Evolutionary conservation across 2,113 vertebrate genomes (phyloP).

Genomic region (Corythornis cristatus): DNA sequence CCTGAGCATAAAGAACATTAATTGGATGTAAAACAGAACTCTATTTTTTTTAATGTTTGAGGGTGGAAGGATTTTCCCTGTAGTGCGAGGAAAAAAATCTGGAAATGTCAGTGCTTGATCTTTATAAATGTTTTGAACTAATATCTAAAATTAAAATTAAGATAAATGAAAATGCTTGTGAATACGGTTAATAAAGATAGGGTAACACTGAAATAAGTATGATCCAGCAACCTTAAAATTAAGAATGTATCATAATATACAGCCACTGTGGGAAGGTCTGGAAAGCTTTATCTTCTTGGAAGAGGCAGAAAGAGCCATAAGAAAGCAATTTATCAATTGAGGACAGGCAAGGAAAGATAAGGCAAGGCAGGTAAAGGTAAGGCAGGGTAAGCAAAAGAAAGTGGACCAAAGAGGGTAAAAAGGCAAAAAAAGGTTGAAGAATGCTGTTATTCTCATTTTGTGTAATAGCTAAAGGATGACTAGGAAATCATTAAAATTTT

Average conservation of each 20-base stretch:
- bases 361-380: not conserved
- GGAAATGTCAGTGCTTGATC: slow-evolving; percentile 12
- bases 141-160: slow-evolving; percentile 12
- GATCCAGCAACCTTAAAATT: not conserved
- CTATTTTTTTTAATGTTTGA: not conserved
- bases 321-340: not conserved
- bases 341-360: not conserved
- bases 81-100: not conserved
- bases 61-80: not conserved
- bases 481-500: not conserved
- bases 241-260: not conserved
- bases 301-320: not conserved
- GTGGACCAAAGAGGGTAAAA: not conserved
- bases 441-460: not conserved
- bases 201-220: not conserved
- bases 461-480: not conserved
- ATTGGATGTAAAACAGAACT: slow-evolving; percentile 53
- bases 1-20: slow-evolving; percentile 3
- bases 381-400: not conserved
- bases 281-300: slow-evolving; percentile 18
- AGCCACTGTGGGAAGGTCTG: slow-evolving; percentile 31
- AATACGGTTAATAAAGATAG: slow-evolving; percentile 5
- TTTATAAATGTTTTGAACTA: slow-evolving; percentile 16
- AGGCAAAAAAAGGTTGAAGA: not conserved
- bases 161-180: not conserved